Conservation (phyloP, 2,113 vertebrate species). For the Seriola quinqueradiata region DNA sequence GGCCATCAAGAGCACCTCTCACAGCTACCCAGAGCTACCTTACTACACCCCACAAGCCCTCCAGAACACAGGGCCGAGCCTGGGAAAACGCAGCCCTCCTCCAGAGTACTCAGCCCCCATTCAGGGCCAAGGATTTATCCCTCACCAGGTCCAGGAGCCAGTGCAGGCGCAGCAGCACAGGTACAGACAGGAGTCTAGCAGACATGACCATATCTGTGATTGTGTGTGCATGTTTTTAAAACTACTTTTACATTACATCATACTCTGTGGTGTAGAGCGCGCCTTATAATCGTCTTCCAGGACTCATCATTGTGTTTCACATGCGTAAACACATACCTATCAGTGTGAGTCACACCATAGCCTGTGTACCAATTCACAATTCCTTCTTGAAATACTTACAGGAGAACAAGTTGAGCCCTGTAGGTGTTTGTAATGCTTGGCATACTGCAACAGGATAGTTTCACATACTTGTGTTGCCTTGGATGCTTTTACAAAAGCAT, state of each 20-base stretch:
- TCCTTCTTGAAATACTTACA: slow-evolving; percentile 56
- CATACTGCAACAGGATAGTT: slow-evolving; percentile 58
- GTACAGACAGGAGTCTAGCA: slow-evolving; percentile 81
- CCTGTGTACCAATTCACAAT: slow-evolving; percentile 49
- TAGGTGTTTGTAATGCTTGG: slow-evolving; percentile 66
- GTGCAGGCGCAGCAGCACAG: slow-evolving; percentile 91
- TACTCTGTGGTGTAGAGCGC: slow-evolving; percentile 22
- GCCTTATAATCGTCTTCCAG: slow-evolving; percentile 19
- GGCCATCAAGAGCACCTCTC: slow-evolving; percentile 90
- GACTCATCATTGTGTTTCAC: slow-evolving; percentile 63
- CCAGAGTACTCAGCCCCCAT: slow-evolving; percentile 91
- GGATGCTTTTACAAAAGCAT: slow-evolving; percentile 47
- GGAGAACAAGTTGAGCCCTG: slow-evolving; percentile 64
- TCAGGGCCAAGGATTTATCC: slow-evolving; percentile 84
- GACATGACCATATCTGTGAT: background rate
- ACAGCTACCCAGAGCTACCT: slow-evolving; percentile 95
- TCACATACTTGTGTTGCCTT: slow-evolving; percentile 46
- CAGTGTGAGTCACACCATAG: slow-evolving; percentile 65
- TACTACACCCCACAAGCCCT: slow-evolving; percentile 78
- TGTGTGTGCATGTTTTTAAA: slow-evolving; percentile 14
- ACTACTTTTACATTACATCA: slow-evolving; percentile 58
- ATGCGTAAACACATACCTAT: slow-evolving; percentile 76
- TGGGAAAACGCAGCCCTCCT: slow-evolving; percentile 87
- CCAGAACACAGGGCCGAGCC: slow-evolving; percentile 61
- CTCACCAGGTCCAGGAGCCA: slow-evolving; percentile 83